phyloP scores from a whole-genome alignment of 2,888 invertebrate genomes.

The Cephus rjabovi region DNA sequence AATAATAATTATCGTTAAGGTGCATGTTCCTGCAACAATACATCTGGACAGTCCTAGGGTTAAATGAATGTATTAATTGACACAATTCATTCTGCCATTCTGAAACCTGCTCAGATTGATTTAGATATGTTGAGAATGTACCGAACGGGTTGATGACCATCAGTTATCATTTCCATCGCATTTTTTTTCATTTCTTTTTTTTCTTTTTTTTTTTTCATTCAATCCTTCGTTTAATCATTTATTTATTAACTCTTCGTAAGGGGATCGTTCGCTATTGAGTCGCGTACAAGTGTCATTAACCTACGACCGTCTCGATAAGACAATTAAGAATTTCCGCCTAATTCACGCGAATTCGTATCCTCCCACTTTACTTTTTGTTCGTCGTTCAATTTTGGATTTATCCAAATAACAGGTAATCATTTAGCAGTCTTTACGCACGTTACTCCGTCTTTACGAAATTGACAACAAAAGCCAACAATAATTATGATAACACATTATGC shows the following conservation, averaged over 20 bases:
- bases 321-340: conserved; percentile 16
- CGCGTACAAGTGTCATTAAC: conserved; percentile 1
- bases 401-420: conserved; percentile 49
- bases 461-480: conserved; percentile 46
- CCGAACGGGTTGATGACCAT: conserved; percentile 44
- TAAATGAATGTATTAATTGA: conserved; percentile 57
- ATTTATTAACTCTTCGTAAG: not conserved
- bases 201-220: conserved; percentile 4
- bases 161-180: conserved; percentile 15
- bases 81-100: conserved; percentile 58
- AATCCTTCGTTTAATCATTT: not conserved
- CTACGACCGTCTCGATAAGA: conserved; percentile 1
- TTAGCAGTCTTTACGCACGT: conserved; percentile 48
- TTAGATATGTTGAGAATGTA: conserved; percentile 60
- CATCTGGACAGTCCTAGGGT: conserved; percentile 52
- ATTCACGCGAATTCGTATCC: conserved; percentile 5
- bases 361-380: not conserved
- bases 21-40: conserved; percentile 41
- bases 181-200: conserved; percentile 8
- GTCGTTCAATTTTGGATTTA: conserved; percentile 34
- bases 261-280: conserved; percentile 2
- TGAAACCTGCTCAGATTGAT: conserved; percentile 61
- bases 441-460: conserved; percentile 35
- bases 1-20: conserved; percentile 30
- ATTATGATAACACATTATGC: conserved; percentile 48